Base-by-base conservation (phyloP, 2,113 vertebrate species). In the Jacana jacana region DNA sequence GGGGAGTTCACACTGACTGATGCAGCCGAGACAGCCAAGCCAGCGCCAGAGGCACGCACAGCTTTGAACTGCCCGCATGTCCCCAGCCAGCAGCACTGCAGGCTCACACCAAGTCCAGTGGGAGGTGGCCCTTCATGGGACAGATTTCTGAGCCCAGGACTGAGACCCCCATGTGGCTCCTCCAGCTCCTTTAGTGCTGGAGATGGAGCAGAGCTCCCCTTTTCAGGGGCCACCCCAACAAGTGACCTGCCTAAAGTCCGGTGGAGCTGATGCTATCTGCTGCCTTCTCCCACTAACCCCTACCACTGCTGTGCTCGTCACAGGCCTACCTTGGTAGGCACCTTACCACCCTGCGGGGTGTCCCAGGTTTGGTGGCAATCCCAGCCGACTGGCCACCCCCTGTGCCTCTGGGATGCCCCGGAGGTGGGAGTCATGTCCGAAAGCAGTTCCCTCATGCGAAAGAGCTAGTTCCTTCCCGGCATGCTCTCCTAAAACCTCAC, bases 381-480 rank as follows among this genome's bases (percentile, higher is more conserved):
- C 88, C 10, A 2, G 63, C 48, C 1, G 5, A 72, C n/a, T 4
- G 1, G 57, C 52, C 73, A 61, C 65, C 85, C 81, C 76, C 69
- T 87, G 88, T 31, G 37, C 93, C 93, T 91, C 79, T 12, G 8
- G 79, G 76, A 89, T 8, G 7, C 83, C 95, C 80, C 40, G 12
- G 81, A 92, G 72, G 69, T 76, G 90, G 96, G 77, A 83, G 81
- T 58, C 4, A 49, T 94, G 97, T 97, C 97, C 46, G 69, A 96
- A 97, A 93, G 98, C 98, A 98, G 98, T 95, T 97, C 97, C 95
- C 97, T 98, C 97, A 91, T 48, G 96, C 98, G 98, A 99, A 99
- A 99, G 99, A 99, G 99, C 99, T 99, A 99, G 99, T 98, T 99
- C 99, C 98, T 99, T 98, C 98, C 98, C 99, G 98, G 99, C 99